Evolutionary conservation across 2,113 vertebrate genomes (phyloP), one percentile per base, ranked within the genome.

Genomic region (Miniopterus natalensis): DNA sequence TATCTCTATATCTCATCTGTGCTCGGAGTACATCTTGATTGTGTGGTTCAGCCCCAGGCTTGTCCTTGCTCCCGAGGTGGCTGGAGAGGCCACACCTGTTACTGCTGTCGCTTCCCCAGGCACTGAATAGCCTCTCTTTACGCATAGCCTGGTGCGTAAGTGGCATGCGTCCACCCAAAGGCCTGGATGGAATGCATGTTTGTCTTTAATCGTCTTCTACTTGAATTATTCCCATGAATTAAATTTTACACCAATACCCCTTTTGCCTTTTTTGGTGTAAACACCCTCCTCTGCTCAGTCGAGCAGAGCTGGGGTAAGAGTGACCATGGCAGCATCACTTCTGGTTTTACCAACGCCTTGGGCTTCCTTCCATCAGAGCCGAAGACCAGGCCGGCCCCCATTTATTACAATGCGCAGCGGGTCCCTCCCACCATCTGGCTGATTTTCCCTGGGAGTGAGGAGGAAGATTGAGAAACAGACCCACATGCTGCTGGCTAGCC

Each of bases 381-480:
- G 66, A n/a, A 51, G 66, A 59, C 85, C 71, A 63, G 65, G 77
- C 83, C 1, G 2, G 80, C 25, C n/a, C 42, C 20, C 25, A 40
- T 51, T 86, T 85, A n/a, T 45, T 8, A 27, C 68, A 73, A 63
- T 9, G 90, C 71, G 7, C n/a, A 18, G 59, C 7, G 9, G 8
- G 70, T 79, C 57, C 57, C 93, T 86, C 79, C 57, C 84, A 49
- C 95, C 91, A 74, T 83, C 42, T 93, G 93, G 91, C 15, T 95
- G 73, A 23, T 53, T 81, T 85, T 90, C 77, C 93, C 95, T 23
- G 4, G 78, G 70, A 49, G 17, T 61, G 7, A 80, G 65, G 45
- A 27, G 18, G 27, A 31, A 21, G 88, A 59, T 6, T 29, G 71
- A 86, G 94, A 95, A 92, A 73, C 49, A 93, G 73, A 66, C 21